Evolutionary conservation across 1,140 invertebrate genomes (phyloP).

Genomic region (Pemphigus obesinymphae): DNA sequence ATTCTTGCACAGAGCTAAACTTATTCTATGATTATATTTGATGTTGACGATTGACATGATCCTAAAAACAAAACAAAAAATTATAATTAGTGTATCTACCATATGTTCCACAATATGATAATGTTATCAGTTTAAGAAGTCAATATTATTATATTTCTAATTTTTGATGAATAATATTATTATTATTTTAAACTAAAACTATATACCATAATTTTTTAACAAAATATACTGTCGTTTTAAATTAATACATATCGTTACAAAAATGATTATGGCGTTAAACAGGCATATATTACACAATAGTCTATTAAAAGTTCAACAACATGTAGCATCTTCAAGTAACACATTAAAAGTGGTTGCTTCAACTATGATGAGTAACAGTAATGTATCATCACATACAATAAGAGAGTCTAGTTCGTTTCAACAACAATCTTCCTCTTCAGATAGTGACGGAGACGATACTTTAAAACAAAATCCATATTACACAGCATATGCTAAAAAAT

Average conservation of each 20-base stretch:
- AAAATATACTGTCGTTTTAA: too few species aligned
- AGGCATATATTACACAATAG: constrained; percentile 18
- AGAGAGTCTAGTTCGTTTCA: not conserved
- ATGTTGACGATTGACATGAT: too few species aligned
- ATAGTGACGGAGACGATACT: not conserved
- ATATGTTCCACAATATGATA: too few species aligned
- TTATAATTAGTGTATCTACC: too few species aligned
- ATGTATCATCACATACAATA: not conserved
- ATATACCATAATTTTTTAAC: too few species aligned
- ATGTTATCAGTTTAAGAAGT: too few species aligned
- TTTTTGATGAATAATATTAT: too few species aligned
- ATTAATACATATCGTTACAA: not conserved
- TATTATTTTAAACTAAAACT: too few species aligned
- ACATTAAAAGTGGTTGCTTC: not conserved
- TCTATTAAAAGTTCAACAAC: constrained; percentile 13
- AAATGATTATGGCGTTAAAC: constrained; percentile 16
- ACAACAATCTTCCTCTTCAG: not conserved
- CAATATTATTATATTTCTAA: too few species aligned
- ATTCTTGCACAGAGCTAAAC: too few species aligned
- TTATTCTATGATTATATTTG: too few species aligned
- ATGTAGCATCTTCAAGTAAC: not conserved
- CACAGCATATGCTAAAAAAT: not conserved
- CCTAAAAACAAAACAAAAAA: too few species aligned
- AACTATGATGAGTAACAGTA: not conserved
- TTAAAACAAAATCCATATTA: constrained; percentile 22